Evolutionary conservation across 1,140 invertebrate genomes (phyloP).

Genomic region (Cephus cinctus): DNA sequence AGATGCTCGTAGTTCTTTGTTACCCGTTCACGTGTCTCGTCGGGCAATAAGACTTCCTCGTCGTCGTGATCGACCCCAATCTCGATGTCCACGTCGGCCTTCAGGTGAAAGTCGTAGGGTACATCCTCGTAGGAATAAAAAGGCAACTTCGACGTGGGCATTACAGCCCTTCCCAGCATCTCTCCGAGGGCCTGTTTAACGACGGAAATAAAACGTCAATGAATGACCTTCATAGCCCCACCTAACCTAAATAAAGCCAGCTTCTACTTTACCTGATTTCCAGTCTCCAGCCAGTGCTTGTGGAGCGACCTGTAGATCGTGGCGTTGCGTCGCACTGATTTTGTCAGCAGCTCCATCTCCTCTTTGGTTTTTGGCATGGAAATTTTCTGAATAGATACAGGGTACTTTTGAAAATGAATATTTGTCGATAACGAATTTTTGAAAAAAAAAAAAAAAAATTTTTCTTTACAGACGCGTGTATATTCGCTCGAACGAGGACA

Average conservation of each 20-base stretch:
- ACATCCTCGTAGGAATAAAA: constrained; percentile 11
- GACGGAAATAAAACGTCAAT: not conserved
- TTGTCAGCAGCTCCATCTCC: constrained; percentile 20
- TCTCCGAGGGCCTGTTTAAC: constrained; percentile 21
- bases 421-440: not conserved
- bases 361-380: constrained; percentile 13
- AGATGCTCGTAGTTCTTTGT: constrained; percentile 20
- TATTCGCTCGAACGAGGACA: no score
- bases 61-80: constrained; percentile 29
- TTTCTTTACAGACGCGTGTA: no score
- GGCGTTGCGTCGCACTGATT: constrained; percentile 21
- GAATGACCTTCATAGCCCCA: no score
- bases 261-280: constrained; percentile 21
- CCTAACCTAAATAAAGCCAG: not conserved
- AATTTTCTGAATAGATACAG: constrained; percentile 18
- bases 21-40: constrained; percentile 26
- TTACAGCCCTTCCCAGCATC: constrained; percentile 19
- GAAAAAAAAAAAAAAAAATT: no score
- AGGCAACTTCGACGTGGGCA: constrained; percentile 13
- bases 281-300: constrained; percentile 28
- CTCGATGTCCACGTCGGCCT: constrained; percentile 23
- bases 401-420: not conserved
- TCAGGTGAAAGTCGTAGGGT: constrained; percentile 29
- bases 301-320: constrained; percentile 30
- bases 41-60: constrained; percentile 20